phyloP scores from a whole-genome alignment of 2,113 vertebrate genomes.

The Eira barbara region DNA sequence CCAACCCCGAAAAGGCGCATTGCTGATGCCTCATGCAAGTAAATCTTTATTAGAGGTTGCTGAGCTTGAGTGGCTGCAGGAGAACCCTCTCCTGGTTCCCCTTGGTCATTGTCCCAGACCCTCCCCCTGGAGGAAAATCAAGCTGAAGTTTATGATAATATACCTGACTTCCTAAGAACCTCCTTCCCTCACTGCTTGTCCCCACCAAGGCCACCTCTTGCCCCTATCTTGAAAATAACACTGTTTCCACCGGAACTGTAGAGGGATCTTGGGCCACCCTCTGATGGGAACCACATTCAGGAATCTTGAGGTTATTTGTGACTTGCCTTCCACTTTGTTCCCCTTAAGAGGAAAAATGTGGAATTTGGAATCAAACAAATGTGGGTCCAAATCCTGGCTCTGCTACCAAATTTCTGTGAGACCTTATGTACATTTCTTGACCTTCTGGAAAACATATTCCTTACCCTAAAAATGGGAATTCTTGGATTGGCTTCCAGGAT shows the following conservation, averaged over 20 bases:
- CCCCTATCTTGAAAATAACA: not conserved
- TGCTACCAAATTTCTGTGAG: not conserved
- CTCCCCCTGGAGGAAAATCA: not conserved
- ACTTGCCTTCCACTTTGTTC: not conserved
- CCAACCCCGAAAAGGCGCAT: not conserved
- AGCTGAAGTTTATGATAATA: too few relatives aligned
- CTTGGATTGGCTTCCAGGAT: not conserved
- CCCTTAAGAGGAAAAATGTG: not conserved
- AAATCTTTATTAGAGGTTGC: not conserved
- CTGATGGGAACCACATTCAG: not conserved
- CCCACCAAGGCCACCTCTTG: not conserved
- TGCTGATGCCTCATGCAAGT: not conserved
- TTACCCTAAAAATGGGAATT: not conserved
- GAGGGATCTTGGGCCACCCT: not conserved
- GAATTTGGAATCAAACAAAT: not conserved
- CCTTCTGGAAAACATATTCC: not conserved
- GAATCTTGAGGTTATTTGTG: not conserved
- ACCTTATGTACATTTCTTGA: not conserved
- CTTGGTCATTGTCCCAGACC: not conserved
- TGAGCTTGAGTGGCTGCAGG: not conserved
- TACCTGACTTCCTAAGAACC: not conserved
- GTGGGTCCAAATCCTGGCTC: not conserved
- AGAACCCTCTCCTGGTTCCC: not conserved
- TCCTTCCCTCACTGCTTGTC: not conserved
- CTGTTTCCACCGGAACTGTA: not conserved